Percentiles rank a stretch among this genome's conserved stretches.
Evolutionary conservation across 1,140 invertebrate genomes (phyloP).

Genomic region (Monomorium pharaonis): DNA sequence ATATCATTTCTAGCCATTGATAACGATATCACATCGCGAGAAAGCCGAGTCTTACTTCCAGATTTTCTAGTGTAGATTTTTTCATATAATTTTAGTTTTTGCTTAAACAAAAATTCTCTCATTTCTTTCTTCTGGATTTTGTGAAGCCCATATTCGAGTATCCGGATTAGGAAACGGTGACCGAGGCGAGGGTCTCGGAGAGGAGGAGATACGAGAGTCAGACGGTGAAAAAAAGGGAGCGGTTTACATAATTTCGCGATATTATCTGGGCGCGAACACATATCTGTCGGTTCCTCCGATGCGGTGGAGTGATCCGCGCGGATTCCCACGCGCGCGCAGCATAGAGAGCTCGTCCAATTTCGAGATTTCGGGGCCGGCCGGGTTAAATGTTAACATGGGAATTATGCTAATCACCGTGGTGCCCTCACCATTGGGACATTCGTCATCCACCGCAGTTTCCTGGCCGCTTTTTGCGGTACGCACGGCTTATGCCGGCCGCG

Average conservation of each 20-base stretch:
- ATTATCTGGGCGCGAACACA: constrained; percentile 62
- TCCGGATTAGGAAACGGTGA: neutral
- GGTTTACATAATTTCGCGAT: constrained; percentile 69
- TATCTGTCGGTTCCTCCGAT: constrained; percentile 52
- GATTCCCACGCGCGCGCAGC: constrained; percentile 65
- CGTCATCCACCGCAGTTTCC: constrained; percentile 74
- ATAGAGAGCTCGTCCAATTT: constrained; percentile 71
- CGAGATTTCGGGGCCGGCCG: constrained; percentile 67
- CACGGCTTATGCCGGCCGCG: constrained; percentile 56
- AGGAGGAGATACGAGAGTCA: neutral
- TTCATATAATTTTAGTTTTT: neutral
- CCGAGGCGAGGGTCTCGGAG: neutral
- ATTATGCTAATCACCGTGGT: constrained; percentile 80
- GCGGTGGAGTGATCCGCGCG: constrained; percentile 14
- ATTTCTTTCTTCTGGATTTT: neutral
- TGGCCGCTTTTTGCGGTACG: constrained; percentile 59
- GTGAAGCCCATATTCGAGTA: neutral
- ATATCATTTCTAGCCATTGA: too few species aligned
- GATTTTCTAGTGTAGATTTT: neutral
- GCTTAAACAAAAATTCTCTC: neutral
- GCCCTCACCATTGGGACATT: constrained; percentile 73
- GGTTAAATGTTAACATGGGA: constrained; percentile 83
- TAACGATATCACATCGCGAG: too few species aligned
- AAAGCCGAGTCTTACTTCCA: too few species aligned
- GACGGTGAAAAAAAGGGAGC: constrained; percentile 58